A percentile compares a stretch with the other conserved stretches of the same genome.
Conservation (phyloP, 2,888 invertebrate genomes). For the Mystacides longicornis region DNA sequence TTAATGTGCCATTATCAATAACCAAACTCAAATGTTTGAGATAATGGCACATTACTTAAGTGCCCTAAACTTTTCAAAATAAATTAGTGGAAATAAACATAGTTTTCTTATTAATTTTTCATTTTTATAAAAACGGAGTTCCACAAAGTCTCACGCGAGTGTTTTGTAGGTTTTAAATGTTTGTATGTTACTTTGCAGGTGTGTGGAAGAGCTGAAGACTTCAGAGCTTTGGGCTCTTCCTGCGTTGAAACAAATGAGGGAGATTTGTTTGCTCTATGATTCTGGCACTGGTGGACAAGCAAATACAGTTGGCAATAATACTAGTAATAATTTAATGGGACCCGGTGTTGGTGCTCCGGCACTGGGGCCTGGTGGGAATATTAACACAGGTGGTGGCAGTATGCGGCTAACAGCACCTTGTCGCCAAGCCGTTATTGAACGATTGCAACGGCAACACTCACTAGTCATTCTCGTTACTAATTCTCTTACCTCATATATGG, state of each 20-base stretch:
- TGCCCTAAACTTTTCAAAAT: too few species aligned
- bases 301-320: constrained; percentile 30
- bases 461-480: constrained; percentile 90
- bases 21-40: too few species aligned
- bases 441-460: constrained; percentile 85
- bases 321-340: too few species aligned
- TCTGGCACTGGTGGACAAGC: constrained; percentile 59
- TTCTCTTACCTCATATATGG: constrained; percentile 87
- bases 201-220: constrained; percentile 88
- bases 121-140: too few species aligned
- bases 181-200: constrained; percentile 36
- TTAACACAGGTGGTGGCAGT: constrained; percentile 29
- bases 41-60: too few species aligned
- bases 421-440: constrained; percentile 73
- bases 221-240: constrained; percentile 90
- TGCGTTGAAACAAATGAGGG: constrained; percentile 89
- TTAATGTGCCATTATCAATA: too few species aligned
- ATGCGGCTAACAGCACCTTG: constrained; percentile 35
- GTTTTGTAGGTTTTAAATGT: too few species aligned
- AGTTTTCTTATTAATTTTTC: too few species aligned
- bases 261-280: constrained; percentile 93
- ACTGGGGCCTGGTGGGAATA: constrained; percentile 31
- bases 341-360: constrained; percentile 37
- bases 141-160: too few species aligned
- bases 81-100: too few species aligned